A percentile compares a stretch with the other conserved stretches of the same genome.
phyloP scores from a whole-genome alignment of 2,113 vertebrate species.

The Grus americana region DNA sequence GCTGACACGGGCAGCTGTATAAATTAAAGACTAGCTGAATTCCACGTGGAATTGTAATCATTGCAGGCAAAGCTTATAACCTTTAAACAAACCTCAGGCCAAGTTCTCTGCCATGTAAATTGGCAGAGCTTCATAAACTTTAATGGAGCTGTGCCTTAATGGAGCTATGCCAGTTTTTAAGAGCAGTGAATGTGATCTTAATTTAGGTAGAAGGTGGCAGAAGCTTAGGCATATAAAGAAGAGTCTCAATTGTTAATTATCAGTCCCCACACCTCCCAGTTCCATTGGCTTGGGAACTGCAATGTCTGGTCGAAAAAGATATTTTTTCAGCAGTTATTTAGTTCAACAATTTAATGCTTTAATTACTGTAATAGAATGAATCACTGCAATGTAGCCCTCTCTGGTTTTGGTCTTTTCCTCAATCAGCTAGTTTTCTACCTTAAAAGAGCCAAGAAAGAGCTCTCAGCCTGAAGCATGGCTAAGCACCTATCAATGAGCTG shows the following conservation, averaged over 20 bases:
- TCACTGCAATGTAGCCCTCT: background rate
- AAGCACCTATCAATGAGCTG: background rate
- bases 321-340: background rate
- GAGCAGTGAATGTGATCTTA: background rate
- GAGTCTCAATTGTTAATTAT: background rate
- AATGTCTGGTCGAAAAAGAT: background rate
- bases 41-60: background rate
- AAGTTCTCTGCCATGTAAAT: background rate
- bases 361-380: background rate
- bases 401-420: background rate
- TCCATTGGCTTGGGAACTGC: background rate
- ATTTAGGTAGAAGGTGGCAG: background rate
- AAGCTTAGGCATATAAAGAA: background rate
- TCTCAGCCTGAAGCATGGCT: background rate
- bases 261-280: background rate
- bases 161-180: background rate
- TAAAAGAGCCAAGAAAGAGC: background rate
- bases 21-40: background rate
- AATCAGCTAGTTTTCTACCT: background rate
- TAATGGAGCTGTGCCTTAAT: background rate
- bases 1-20: background rate
- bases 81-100: conserved; percentile 23
- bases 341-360: background rate
- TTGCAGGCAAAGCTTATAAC: background rate
- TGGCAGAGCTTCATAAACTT: conserved; percentile 31